Evolutionary conservation across 1,140 invertebrate species (phyloP).

Genomic region (Aphelinus atriplicis): DNA sequence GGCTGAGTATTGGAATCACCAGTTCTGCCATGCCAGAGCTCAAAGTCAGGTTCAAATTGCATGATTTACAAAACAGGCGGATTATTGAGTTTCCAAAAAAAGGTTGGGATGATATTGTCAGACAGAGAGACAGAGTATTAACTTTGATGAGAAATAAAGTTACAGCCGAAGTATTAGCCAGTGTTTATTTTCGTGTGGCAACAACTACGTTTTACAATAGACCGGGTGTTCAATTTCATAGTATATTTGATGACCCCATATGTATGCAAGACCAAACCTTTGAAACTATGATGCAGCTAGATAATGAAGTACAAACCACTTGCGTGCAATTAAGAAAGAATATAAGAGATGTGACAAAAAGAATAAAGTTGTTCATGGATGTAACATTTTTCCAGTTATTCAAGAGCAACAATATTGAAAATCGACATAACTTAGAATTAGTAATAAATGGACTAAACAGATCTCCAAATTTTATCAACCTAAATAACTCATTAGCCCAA

Average conservation of each 20-base stretch:
- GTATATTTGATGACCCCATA: background rate
- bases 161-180: background rate
- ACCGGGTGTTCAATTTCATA: background rate
- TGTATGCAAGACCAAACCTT: background rate
- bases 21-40: background rate
- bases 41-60: background rate
- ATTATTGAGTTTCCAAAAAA: background rate
- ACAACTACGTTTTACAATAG: background rate
- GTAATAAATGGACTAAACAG: background rate
- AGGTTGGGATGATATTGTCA: background rate
- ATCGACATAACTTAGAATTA: background rate
- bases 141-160: background rate
- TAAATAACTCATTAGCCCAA: background rate
- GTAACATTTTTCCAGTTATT: background rate
- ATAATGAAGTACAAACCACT: background rate
- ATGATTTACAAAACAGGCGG: slow-evolving; percentile 1
- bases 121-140: background rate
- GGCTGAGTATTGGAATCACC: background rate
- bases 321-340: background rate
- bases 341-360: background rate
- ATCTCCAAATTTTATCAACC: background rate
- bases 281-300: background rate
- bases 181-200: background rate
- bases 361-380: slow-evolving; percentile 9
- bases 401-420: slow-evolving; percentile 9